phyloP scores from a whole-genome alignment of 2,113 vertebrate species.

The Mus musculus region DNA sequence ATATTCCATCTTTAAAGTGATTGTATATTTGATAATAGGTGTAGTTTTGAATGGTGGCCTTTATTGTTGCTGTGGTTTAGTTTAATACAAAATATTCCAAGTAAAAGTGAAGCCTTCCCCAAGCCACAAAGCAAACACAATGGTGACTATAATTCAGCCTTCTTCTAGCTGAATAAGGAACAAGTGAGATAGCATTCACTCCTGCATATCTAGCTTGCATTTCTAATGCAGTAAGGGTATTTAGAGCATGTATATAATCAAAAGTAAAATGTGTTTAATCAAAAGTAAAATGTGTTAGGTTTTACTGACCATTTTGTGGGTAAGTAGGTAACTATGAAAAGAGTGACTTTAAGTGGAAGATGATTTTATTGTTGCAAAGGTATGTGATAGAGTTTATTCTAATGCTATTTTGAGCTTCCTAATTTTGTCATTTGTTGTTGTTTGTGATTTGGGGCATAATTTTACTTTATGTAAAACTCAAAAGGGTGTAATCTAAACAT shows the following conservation, averaged over 20 bases:
- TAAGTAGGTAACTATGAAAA: not conserved
- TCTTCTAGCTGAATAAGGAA: not conserved
- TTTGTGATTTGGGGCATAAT: not conserved
- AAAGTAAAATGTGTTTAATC: not conserved
- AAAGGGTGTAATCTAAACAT: not conserved
- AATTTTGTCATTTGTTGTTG: conserved; percentile 23
- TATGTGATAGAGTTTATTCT: not conserved
- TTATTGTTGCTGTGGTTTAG: not conserved
- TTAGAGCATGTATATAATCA: not conserved
- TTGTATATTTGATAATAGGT: conserved; percentile 17
- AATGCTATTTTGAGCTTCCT: not conserved
- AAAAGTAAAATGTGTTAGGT: not conserved
- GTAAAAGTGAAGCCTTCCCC: conserved; percentile 26
- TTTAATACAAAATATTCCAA: not conserved
- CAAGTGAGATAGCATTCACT: not conserved
- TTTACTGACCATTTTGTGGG: conserved; percentile 52
- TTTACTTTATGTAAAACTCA: conserved; percentile 36
- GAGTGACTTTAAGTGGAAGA: conserved; percentile 38
- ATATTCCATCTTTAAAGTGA: not conserved
- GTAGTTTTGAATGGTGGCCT: not conserved
- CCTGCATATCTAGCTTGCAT: not conserved
- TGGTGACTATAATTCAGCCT: not conserved
- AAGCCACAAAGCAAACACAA: not conserved
- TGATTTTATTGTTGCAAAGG: not conserved
- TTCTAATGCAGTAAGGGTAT: not conserved